A percentile compares a stretch with the other conserved stretches of the same genome.
Evolutionary conservation across 2,888 invertebrate species (phyloP).

Genomic region (Abscondita cerata): DNA sequence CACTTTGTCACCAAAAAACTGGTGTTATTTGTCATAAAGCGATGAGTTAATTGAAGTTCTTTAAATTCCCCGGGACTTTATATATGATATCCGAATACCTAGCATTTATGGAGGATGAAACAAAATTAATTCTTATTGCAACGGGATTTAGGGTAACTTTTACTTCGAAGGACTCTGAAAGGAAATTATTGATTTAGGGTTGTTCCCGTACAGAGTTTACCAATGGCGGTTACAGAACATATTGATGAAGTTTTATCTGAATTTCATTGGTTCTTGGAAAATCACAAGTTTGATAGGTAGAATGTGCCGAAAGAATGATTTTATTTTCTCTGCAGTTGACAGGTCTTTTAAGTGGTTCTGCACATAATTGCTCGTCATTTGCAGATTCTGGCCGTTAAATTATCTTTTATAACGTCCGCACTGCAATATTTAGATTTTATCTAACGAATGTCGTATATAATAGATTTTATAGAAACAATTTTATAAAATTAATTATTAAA

Average conservation of each 20-base stretch:
- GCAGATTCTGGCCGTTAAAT: constrained; percentile 43
- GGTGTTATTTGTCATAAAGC: no score
- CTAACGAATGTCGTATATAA: no score
- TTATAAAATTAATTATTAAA: no score
- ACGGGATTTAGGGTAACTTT: not conserved
- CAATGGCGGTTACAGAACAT: constrained; percentile 1
- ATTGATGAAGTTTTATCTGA: constrained; percentile 35
- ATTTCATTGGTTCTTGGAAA: constrained; percentile 5
- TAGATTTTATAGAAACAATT: no score
- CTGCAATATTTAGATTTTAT: no score
- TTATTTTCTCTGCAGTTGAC: constrained; percentile 44
- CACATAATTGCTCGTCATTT: constrained; percentile 45
- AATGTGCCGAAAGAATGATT: not conserved
- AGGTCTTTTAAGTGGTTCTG: constrained; percentile 43
- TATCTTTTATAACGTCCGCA: no score
- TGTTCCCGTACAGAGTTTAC: constrained; percentile 10
- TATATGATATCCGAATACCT: no score
- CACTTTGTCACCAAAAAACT: no score
- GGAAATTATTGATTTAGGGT: constrained; percentile 23
- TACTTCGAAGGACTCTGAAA: not conserved
- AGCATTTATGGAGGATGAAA: no score
- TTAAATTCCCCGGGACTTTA: no score
- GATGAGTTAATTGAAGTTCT: no score
- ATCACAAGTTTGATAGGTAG: not conserved
- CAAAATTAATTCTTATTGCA: not conserved